Base-by-base conservation (phyloP, 2,888 invertebrate species). In the Neoaliturus tenellus region DNA sequence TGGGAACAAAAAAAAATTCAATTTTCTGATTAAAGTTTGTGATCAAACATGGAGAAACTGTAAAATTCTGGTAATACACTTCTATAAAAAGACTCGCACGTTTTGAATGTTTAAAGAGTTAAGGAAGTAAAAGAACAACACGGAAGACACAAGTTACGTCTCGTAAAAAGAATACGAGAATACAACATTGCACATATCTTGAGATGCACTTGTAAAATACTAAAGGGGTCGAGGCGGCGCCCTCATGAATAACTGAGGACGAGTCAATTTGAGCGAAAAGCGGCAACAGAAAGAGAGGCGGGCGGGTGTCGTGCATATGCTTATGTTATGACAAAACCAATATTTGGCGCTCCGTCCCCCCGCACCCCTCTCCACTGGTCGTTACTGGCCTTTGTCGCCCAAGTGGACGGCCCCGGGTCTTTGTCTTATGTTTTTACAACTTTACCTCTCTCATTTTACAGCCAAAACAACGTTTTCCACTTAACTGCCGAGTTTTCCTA, bases 261-360 rank as follows among this genome's bases (percentile, higher is more conserved):
- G 48, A 75, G 75, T 75, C 75, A 75, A 75, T 75, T 75, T 75
- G 75, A 28, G 41, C 75, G 69, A 69, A 69, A 28, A 69, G 75
- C 75, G 48, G 75, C 28, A 44, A 75, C 44, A 75, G 44, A 41
- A 17, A 41, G 71, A 28, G 75, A 17, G 28, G 41, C 20, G 23
- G 39, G n/a, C n/a, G n/a, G n/a, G 75, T 44, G 75, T 75, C 75
- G 41, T 41, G 69, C 69, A 69, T 75, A 75, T 75, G 75, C 75
- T 75, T 75, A 75, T 75, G 75, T 75, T 75, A 44, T 75, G 75
- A 75, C 75, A 75, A 44, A 28, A 28, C 75, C 75, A 75, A 75
- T 75, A 75, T 75, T 75, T 75, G 75, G 44, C 35, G 35, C 62
- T 5, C 62, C 31, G 23, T 17, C 31, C 31, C 67, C 33, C 8